Conservation (phyloP, 2,888 invertebrate species). For the Melieria picta region DNA sequence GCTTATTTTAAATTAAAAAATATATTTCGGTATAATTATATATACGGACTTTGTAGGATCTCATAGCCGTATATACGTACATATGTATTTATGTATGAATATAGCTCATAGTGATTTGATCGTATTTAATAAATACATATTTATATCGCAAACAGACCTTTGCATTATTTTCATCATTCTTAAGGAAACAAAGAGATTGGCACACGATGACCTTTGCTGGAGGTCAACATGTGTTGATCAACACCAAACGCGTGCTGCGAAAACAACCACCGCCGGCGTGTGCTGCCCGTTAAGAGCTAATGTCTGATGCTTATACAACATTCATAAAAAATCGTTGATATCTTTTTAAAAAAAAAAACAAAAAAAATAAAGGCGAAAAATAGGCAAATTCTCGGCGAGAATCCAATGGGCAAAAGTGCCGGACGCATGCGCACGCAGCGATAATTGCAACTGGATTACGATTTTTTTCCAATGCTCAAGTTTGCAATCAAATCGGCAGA, state of each 20-base stretch:
- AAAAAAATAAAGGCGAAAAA: not conserved
- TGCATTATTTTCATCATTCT: no score
- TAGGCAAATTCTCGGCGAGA: not conserved
- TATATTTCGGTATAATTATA: no score
- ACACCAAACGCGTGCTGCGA: not conserved
- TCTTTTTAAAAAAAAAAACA: not conserved
- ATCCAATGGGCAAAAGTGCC: no score
- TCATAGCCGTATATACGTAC: no score
- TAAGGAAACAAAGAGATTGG: not conserved
- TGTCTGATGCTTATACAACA: not conserved
- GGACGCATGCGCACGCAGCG: not conserved
- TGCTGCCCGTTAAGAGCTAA: no score
- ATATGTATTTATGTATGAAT: no score
- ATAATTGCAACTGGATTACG: slow-evolving; percentile 11
- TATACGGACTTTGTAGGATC: no score
- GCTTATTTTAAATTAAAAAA: no score
- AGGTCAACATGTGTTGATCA: not conserved
- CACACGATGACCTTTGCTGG: not conserved
- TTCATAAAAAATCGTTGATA: not conserved
- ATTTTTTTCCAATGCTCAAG: not conserved
- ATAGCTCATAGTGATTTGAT: no score
- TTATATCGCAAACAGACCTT: no score
- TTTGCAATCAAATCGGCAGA: not conserved
- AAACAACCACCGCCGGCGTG: no score
- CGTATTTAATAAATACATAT: no score